Evolutionary conservation across 1,140 invertebrate species (phyloP).

Genomic region (Drosophila equinoxialis): DNA sequence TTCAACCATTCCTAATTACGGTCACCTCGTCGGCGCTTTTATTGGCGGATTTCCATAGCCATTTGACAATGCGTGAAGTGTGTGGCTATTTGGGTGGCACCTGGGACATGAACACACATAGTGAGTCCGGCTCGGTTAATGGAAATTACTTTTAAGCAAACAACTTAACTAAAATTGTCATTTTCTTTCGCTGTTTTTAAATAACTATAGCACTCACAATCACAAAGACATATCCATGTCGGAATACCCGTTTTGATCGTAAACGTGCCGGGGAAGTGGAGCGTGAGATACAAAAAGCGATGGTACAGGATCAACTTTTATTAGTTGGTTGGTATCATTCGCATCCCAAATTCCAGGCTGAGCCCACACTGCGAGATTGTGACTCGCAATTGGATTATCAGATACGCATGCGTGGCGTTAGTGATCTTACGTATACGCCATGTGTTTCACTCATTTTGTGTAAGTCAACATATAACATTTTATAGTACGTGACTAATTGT

Average conservation of each 20-base stretch:
- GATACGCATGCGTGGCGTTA: constrained; percentile 95
- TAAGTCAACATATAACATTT: constrained; percentile 83
- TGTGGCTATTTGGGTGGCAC: constrained; percentile 96
- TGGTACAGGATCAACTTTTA: constrained; percentile 91
- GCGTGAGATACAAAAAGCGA: constrained; percentile 91
- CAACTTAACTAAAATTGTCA: constrained; percentile 16
- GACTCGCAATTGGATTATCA: constrained; percentile 97
- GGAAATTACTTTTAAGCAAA: not conserved
- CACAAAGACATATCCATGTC: constrained; percentile 94
- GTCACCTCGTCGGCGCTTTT: constrained; percentile 94
- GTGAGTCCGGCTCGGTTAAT: constrained; percentile 86
- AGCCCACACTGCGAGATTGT: constrained; percentile 94
- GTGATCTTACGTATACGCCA: constrained; percentile 94
- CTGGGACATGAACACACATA: constrained; percentile 97
- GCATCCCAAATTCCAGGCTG: constrained; percentile 94
- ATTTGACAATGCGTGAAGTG: constrained; percentile 95
- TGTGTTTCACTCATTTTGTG: constrained; percentile 96
- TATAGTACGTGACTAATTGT: not conserved
- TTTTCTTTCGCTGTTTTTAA: constrained; percentile 26
- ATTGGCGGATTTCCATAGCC: constrained; percentile 96
- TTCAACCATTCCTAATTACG: constrained; percentile 96
- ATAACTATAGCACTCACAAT: constrained; percentile 90
- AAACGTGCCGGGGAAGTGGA: constrained; percentile 89
- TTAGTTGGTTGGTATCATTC: constrained; percentile 98
- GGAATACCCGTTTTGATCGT: constrained; percentile 90